Evolutionary conservation across 2,113 vertebrate species (phyloP).

Genomic region (Acrocephalus kingi): DNA sequence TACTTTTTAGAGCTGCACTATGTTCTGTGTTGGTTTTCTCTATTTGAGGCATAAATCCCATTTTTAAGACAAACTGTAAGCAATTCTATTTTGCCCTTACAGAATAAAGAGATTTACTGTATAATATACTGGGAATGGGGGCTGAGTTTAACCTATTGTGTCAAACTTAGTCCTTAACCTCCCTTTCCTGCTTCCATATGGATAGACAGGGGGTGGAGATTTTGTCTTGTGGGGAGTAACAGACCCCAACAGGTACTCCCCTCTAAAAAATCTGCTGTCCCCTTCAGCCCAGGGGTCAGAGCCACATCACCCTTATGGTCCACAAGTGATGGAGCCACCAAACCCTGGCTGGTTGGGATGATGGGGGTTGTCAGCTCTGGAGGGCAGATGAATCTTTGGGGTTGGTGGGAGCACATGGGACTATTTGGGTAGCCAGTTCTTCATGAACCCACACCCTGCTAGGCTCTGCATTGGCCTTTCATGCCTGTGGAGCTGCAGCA

Average conservation of each 20-base stretch:
- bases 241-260: neutral
- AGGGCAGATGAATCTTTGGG: neutral
- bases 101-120: neutral
- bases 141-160: neutral
- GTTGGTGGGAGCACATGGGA: neutral
- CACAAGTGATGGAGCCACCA: neutral
- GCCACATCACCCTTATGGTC: rapidly evolving
- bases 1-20: neutral
- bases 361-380: neutral
- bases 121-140: neutral
- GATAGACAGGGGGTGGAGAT: neutral
- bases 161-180: neutral
- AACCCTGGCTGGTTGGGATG: neutral
- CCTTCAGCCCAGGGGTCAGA: rapidly evolving
- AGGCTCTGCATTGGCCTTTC: neutral
- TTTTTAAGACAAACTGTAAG: neutral
- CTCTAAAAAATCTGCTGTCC: neutral
- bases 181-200: neutral
- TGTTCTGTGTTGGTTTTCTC: neutral
- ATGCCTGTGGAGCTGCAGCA: rapidly evolving
- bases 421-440: neutral
- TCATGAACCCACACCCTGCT: neutral
- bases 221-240: neutral
- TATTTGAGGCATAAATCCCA: neutral
- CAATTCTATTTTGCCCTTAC: neutral